Percentiles rank a stretch among this genome's conserved stretches.
Evolutionary conservation across 2,797 vertebrate species (phyloP).

Genomic region (Gymnoscopelus braueri): DNA sequence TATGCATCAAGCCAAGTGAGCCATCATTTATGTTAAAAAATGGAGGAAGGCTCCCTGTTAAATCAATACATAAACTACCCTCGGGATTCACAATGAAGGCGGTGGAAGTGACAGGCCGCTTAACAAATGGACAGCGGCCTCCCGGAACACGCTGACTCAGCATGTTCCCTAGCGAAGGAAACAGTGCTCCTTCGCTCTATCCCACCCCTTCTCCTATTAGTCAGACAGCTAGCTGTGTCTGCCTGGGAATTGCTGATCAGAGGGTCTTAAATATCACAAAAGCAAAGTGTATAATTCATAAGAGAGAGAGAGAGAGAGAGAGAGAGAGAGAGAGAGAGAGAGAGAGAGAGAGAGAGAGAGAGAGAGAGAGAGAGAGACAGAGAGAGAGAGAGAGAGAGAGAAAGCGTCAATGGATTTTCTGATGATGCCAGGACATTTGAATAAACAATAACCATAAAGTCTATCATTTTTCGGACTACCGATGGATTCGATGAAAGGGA

Average conservation of each 20-base stretch:
- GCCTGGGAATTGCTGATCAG: constrained; percentile 73
- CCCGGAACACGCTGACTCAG: constrained; percentile 73
- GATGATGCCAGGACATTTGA: constrained; percentile 48
- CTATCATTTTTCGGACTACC: constrained; percentile 43
- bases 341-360: no score
- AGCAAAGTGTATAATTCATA: constrained; percentile 69
- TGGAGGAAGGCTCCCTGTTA: constrained; percentile 71
- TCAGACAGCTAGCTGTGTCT: constrained; percentile 52
- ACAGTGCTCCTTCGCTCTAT: constrained; percentile 14
- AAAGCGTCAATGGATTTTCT: constrained; percentile 3
- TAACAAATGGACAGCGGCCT: constrained; percentile 76
- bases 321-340: no score
- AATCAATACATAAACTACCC: constrained; percentile 84
- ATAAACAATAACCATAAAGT: constrained; percentile 42
- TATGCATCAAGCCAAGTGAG: constrained; percentile 61
- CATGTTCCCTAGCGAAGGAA: constrained; percentile 43
- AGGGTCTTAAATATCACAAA: constrained; percentile 74
- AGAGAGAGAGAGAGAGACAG: not conserved
- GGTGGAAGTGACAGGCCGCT: constrained; percentile 72
- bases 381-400: no score
- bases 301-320: not conserved
- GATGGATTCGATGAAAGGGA: not conserved
- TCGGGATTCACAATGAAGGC: constrained; percentile 69
- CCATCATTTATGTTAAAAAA: constrained; percentile 80
- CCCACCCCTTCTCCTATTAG: constrained; percentile 40